Evolutionary conservation across 2,888 invertebrate genomes (phyloP).

Genomic region (Ormia ochracea): DNA sequence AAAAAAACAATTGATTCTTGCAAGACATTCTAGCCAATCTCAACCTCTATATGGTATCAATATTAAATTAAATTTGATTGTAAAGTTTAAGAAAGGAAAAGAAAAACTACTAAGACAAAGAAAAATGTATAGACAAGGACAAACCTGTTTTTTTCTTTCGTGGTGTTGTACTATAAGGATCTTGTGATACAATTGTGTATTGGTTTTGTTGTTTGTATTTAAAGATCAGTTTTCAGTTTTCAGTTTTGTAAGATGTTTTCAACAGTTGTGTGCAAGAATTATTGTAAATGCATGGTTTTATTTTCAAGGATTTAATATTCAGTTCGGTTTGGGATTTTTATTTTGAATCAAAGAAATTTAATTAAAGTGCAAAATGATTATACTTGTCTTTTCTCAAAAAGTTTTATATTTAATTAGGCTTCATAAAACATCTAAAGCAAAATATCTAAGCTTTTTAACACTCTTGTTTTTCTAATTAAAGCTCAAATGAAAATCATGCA

Average conservation of each 20-base stretch:
- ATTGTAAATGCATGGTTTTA: constrained; percentile 24
- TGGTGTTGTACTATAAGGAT: constrained; percentile 75
- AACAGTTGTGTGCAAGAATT: constrained; percentile 59
- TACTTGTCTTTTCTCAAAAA: constrained; percentile 25
- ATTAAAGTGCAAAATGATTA: constrained; percentile 52
- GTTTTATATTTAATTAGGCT: not conserved
- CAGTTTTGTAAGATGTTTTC: constrained; percentile 47
- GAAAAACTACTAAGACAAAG: constrained; percentile 21
- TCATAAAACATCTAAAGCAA: not conserved
- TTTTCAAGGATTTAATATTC: not conserved
- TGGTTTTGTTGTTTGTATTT: constrained; percentile 59
- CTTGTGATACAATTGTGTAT: constrained; percentile 69
- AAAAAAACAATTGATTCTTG: constrained; percentile 3
- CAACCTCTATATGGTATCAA: not conserved
- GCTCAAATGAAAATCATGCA: constrained; percentile 60
- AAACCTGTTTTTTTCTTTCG: constrained; percentile 73
- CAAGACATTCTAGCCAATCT: constrained; percentile 45
- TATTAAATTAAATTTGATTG: not conserved
- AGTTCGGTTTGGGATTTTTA: constrained; percentile 5
- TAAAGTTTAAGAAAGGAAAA: not conserved
- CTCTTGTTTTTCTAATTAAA: constrained; percentile 30
- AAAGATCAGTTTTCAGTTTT: constrained; percentile 36
- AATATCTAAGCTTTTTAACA: constrained; percentile 6
- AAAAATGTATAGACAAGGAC: constrained; percentile 63
- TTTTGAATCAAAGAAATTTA: constrained; percentile 51